Evolutionary conservation across 2,113 vertebrate genomes (phyloP), one percentile per base, ranked within the genome.

Genomic region (Heteronetta atricapilla): DNA sequence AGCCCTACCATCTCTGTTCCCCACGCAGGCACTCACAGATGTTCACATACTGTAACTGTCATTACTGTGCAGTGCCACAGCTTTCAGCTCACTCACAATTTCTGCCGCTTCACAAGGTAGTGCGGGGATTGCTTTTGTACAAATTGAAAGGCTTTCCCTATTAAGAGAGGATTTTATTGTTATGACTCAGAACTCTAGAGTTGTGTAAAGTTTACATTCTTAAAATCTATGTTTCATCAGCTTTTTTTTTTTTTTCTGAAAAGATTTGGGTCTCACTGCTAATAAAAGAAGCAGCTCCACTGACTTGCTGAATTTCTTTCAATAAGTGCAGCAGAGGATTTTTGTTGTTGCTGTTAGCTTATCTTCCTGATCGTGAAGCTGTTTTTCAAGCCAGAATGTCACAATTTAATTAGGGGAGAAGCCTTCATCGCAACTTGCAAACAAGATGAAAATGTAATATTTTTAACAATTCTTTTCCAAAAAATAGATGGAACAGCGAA

Each of bases 391-490:
- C 68, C 94, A 92, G 66, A 94, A 78, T 82, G 53, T 95, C 83
- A 96, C 93, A 86, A 84, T 87, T 86, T 89, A 93, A 89, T 18
- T 90, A 70, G 66, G 62, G 73, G 62, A 93, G 95, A 94, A 97
- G 66, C 48, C 83, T 90, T 90, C 90, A 75, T 87, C 88, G 53
- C 79, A 91, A 74, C 82, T 95, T 96, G 91, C 93, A 89, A 97
- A 95, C 86, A 97, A 95, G 91, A 94, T 97, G 95, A 93, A 97
- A 96, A 97, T 72, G 50, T 86, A 92, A 86, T 89, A 88, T 84
- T 93, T 92, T 73, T 60, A 90, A 76, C 0, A 29, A 90, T 82
- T 89, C 74, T 68, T 90, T 96, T 93, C 90, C 81, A 96, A 96
- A 96, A 95, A 95, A 53, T 72, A 93, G 89, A 92, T 92, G 93